Conservation (phyloP, 2,113 vertebrate species). For the Oplegnathus fasciatus region DNA sequence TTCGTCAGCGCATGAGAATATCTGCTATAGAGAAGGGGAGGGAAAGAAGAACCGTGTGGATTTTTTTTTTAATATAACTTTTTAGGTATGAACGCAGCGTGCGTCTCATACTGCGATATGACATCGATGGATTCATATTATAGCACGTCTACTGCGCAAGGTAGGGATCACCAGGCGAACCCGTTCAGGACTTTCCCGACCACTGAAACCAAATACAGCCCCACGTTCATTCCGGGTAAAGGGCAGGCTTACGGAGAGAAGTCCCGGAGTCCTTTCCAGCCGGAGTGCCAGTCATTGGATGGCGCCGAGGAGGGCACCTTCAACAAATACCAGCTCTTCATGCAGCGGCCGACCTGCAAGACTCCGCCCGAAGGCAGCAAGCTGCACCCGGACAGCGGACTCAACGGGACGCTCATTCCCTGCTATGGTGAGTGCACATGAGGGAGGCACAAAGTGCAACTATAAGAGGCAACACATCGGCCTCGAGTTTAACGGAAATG, state of each 20-base stretch:
- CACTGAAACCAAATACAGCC: slow-evolving; percentile 93
- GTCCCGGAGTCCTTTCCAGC: slow-evolving; percentile 90
- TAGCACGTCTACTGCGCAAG: slow-evolving; percentile 88
- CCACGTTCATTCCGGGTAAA: slow-evolving; percentile 93
- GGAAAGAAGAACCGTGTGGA: slow-evolving; percentile 77
- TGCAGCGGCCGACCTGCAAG: slow-evolving; percentile 93
- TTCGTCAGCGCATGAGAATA: slow-evolving; percentile 73
- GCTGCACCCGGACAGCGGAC: slow-evolving; percentile 90
- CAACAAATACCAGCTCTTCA: slow-evolving; percentile 95
- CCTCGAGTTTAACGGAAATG: neutral
- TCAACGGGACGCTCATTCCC: slow-evolving; percentile 91
- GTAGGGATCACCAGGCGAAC: slow-evolving; percentile 90
- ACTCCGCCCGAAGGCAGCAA: slow-evolving; percentile 92
- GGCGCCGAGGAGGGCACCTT: slow-evolving; percentile 87
- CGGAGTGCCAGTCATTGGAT: slow-evolving; percentile 91
- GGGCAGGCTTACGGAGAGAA: slow-evolving; percentile 93
- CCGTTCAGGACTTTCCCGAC: slow-evolving; percentile 95
- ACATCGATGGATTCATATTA: slow-evolving; percentile 99
- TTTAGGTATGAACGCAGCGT: slow-evolving; percentile 98
- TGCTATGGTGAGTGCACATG: slow-evolving; percentile 92
- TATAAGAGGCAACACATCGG: neutral
- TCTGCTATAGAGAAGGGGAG: slow-evolving; percentile 68
- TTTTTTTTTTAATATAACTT: slow-evolving; percentile 69
- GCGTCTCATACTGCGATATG: slow-evolving; percentile 97
- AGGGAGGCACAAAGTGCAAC: too few species aligned